Base-by-base conservation (phyloP, 2,113 vertebrate genomes). In the Arvicanthis niloticus region DNA sequence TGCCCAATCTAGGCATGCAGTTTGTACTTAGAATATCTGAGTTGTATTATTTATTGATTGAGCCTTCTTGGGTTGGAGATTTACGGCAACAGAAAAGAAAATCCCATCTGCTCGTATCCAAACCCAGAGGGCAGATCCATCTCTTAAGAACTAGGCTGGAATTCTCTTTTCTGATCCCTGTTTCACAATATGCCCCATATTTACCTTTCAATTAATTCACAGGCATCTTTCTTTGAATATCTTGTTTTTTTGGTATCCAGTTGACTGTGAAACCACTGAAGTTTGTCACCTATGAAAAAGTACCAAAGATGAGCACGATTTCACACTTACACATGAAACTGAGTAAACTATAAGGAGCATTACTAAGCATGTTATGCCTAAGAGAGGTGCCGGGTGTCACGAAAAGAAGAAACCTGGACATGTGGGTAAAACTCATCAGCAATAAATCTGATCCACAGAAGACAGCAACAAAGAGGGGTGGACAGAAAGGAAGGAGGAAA, bases 191-290 rank as follows among this genome's bases (percentile, higher is more conserved):
- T 87, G 81, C 8, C 88, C 1, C n/a, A 37, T 51, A 62, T 97
- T 98, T 98, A 99, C 99, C 98, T 99, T 98, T 99, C 99, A 96
- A 99, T 98, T 85, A 99, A 97, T 96, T 99, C 98, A 31, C 99
- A 99, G 70, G 99, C 99, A 72, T 99, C 99, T 97, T 98, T 98
- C 98, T 98, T 99, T 37, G 99, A 99, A 98, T 99, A 99, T 40
- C 97, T 97, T 0, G 92, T 86, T 98, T 99, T 99, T 70, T 86
- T 31, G 9, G 99, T 98, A 88, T 99, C 99, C 96, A 99, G 98
- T 77, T 99, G 99, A 98, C 90, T 99, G 96, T 99, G 99, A 98
- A 99, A 99, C 99, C 99, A 99, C 58, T 99, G 95, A 73, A 99
- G 98, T 97, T 99, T 99, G 97, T 99, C 99, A 95, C 99, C 99